A percentile compares a stretch with the other conserved stretches of the same genome.
Evolutionary conservation across 2,888 invertebrate species (phyloP).

Genomic region (Leptinotarsa juncta): DNA sequence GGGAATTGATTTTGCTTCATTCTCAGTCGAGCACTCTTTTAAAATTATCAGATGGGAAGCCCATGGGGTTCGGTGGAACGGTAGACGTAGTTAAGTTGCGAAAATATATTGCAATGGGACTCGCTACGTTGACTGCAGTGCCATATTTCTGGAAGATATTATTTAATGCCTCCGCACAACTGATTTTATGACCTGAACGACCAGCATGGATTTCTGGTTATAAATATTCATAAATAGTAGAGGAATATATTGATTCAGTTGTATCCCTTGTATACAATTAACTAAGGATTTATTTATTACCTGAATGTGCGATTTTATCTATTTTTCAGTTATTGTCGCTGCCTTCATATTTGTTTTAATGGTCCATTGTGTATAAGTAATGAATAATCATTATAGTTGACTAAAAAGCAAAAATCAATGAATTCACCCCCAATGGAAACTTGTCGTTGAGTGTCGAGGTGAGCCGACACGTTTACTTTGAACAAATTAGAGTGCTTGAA

Average conservation of each 20-base stretch:
- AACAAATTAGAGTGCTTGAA: too few species aligned
- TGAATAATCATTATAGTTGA: too few species aligned
- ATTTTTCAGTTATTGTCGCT: too few species aligned
- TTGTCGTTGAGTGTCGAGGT: too few species aligned
- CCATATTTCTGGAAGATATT: conserved; percentile 4
- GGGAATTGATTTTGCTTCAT: conserved; percentile 19
- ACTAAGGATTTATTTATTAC: too few species aligned
- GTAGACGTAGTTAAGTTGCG: not conserved
- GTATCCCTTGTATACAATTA: not conserved
- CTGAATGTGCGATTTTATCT: too few species aligned
- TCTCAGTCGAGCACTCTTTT: not conserved
- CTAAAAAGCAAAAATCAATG: too few species aligned
- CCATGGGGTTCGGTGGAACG: not conserved
- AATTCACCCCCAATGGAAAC: too few species aligned
- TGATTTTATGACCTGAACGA: not conserved
- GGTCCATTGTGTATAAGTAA: too few species aligned
- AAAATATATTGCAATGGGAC: not conserved
- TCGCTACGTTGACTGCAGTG: not conserved
- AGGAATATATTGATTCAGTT: not conserved
- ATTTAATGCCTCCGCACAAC: not conserved
- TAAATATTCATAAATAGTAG: too few species aligned
- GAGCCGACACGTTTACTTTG: too few species aligned
- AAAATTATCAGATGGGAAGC: not conserved
- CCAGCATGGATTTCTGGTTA: not conserved
- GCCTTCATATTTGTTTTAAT: too few species aligned